These are phyloP conservation scores for Chanos chanos DNA, from an alignment of 2,797 vertebrate species.

Conservation along the genomic window DNA sequence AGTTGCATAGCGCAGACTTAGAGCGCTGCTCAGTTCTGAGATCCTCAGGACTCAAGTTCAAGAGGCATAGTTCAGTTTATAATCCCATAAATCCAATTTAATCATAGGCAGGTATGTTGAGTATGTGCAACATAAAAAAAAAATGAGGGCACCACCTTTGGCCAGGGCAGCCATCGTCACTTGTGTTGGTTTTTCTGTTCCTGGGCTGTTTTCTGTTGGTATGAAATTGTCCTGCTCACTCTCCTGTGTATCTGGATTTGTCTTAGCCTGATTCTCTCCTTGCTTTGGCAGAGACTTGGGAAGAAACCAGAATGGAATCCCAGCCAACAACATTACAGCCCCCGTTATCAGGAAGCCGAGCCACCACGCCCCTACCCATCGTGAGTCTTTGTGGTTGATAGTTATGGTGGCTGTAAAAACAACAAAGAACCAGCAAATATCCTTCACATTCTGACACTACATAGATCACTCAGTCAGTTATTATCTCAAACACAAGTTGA, in stretches of 20 bases:
- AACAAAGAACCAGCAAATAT: background rate
- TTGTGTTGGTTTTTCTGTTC: slow-evolving; percentile 47
- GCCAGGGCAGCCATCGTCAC: slow-evolving; percentile 59
- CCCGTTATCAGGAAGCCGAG: slow-evolving; percentile 80
- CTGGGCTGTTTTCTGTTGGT: slow-evolving; percentile 32
- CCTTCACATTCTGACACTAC: no score
- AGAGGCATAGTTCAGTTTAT: no score
- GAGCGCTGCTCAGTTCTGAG: no score
- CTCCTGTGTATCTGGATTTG: slow-evolving; percentile 9
- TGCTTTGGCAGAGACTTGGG: slow-evolving; percentile 75
- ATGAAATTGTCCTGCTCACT: slow-evolving; percentile 67
- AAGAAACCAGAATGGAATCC: slow-evolving; percentile 84
- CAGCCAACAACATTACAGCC: slow-evolving; percentile 66
- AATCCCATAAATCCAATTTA: no score
- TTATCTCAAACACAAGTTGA: background rate
- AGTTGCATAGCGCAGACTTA: no score
- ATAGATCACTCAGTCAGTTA: background rate
- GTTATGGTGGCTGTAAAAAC: slow-evolving; percentile 68
- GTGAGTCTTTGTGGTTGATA: slow-evolving; percentile 78
- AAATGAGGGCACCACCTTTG: slow-evolving; percentile 61
- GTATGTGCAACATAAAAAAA: background rate
- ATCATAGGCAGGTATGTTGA: background rate
- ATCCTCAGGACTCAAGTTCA: no score
- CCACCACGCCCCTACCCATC: slow-evolving; percentile 91
- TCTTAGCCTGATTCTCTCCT: slow-evolving; percentile 40